Evolutionary conservation across 2,888 invertebrate species (phyloP), one percentile per base, ranked within the genome.

Genomic region (Atrina japonica): DNA sequence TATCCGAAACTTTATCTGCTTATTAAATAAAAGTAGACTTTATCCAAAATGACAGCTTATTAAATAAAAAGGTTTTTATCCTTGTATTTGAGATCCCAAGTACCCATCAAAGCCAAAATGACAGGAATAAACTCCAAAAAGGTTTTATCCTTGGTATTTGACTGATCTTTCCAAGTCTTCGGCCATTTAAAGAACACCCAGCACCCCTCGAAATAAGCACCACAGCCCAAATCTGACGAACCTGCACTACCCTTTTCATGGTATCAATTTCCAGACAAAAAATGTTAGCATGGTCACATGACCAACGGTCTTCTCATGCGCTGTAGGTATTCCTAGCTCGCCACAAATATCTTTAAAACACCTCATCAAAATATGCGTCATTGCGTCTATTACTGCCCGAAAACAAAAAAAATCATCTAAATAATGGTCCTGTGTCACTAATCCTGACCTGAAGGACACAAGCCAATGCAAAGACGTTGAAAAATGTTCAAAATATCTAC

Each of bases 181-280:
- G 23, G 56, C 11, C 30, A 11, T 29, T 29, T 27, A 16, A 5
- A 27, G 5, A 18, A 30, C 21, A 11, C 35, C 56, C 56, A 56
- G 14, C 2, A 16, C 1, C 56, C 56, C 16, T 35, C 29, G 5
- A 56, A 25, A 29, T 56, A 56, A 16, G 2, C 35, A 18, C 56
- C 29, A 18, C 25, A 56, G 16, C 56, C 35, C 16, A 29, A 11
- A 18, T 3, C 30, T 29, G 29, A 16, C 21, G n/a, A 16, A 14
- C 29, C 29, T 29, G 56, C 2, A 9, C 29, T 6, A 21, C 30
- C 56, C 25, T 52, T 66, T 73, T 35, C 11, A 11, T 35, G 35
- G 70, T 53, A 43, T 70, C 66, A 18, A 70, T 29, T 40, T 64
- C 55, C 3, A 70, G 45, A 7, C 73, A 65, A 2, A 73, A 40